These are phyloP conservation scores for Physella acuta DNA, from an alignment of 1,140 invertebrate species.

Conservation along the genomic window DNA sequence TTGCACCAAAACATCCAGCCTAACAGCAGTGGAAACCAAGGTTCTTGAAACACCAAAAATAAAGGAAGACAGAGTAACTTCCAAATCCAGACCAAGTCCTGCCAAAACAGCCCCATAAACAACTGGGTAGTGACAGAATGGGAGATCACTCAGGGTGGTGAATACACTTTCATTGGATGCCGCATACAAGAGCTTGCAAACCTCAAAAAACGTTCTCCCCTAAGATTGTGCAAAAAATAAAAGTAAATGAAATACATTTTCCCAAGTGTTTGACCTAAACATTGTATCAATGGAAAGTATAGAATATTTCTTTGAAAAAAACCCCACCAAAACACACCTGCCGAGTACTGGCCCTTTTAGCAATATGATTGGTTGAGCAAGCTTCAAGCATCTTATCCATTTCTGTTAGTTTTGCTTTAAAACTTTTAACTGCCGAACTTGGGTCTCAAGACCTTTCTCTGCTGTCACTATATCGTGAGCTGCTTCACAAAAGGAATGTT, in stretches of 20 bases:
- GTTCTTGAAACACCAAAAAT: neutral
- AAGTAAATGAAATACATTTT: no score
- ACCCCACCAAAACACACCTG: no score
- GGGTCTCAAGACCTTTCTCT: no score
- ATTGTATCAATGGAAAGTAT: neutral
- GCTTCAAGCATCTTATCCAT: conserved; percentile 8
- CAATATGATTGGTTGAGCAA: conserved; percentile 16
- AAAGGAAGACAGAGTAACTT: neutral
- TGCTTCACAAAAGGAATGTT: no score
- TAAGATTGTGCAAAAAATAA: no score
- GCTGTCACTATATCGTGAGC: no score
- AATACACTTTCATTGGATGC: no score
- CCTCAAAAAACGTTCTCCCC: no score
- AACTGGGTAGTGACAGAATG: conserved; percentile 20
- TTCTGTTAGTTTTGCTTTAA: no score
- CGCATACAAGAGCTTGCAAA: no score
- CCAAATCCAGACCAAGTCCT: neutral
- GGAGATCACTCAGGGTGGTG: neutral
- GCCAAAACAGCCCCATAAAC: conserved; percentile 8
- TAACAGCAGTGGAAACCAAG: conserved; percentile 14
- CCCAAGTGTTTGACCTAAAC: no score
- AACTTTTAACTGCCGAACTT: no score
- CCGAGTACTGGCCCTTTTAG: conserved; percentile 12
- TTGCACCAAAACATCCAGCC: conserved; percentile 16
- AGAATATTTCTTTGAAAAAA: neutral